Evolutionary conservation across 2,113 vertebrate species (phyloP).

Genomic region (Pyxicephalus adspersus): DNA sequence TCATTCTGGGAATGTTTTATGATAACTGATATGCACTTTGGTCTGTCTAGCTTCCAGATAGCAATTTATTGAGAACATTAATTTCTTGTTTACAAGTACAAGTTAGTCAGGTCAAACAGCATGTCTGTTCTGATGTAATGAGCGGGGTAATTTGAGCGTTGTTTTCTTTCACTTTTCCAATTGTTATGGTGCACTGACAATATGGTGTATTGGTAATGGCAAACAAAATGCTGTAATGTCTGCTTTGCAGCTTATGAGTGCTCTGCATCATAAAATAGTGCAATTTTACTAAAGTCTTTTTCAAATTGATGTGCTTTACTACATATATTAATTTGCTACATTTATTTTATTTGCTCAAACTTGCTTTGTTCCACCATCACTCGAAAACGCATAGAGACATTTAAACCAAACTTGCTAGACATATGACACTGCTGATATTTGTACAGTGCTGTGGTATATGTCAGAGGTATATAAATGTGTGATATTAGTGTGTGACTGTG

Average conservation of each 20-base stretch:
- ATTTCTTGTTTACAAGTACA: constrained; percentile 46
- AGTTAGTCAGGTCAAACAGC: constrained; percentile 31
- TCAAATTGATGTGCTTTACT: neutral
- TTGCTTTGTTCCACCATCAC: too few relatives aligned
- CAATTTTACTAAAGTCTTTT: constrained; percentile 6
- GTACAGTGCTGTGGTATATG: too few relatives aligned
- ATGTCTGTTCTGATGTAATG: constrained; percentile 35
- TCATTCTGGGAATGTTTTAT: neutral
- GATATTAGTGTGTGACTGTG: too few relatives aligned
- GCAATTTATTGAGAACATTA: constrained; percentile 47
- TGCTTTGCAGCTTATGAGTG: neutral
- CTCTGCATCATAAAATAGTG: constrained; percentile 14
- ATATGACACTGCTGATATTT: too few relatives aligned
- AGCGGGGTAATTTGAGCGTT: constrained; percentile 38
- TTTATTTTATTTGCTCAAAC: too few relatives aligned
- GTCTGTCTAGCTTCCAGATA: constrained; percentile 3
- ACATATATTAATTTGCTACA: neutral
- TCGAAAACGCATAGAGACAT: too few relatives aligned
- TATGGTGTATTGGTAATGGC: constrained; percentile 39
- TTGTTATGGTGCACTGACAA: constrained; percentile 40
- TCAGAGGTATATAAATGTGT: too few relatives aligned
- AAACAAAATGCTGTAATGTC: neutral
- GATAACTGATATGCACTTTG: constrained; percentile 22
- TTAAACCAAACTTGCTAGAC: too few relatives aligned
- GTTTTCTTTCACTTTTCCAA: constrained; percentile 33